Evolutionary conservation across 2,888 invertebrate species (phyloP), one percentile per base, ranked within the genome.

Genomic region (Agriopis leucophaearia): DNA sequence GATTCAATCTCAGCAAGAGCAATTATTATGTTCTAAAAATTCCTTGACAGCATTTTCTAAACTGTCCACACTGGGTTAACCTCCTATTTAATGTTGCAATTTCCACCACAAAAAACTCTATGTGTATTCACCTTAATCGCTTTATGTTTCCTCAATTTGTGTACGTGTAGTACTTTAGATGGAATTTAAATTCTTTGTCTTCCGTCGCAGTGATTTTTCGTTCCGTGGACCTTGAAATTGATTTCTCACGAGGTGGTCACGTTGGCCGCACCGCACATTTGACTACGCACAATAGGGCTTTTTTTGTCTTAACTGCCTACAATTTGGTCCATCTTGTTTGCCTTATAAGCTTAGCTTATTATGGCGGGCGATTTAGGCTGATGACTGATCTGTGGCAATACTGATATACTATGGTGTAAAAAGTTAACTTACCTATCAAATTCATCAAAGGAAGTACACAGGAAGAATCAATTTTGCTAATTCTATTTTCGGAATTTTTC

Each of bases 181-280:
- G 70, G 68, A 64, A 63, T 68, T 67, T 66, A 60, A 64, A 66
- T 62, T 68, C 58, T 67, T 67, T 55, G 47, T 66, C 44, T 57
- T 57, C 57, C 64, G 57, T 60, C 66, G 60, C 69, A 68, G 64
- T 58, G 62, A 58, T 66, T 66, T 72, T 70, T 66, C 62, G 70
- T 66, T 59, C 59, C 64, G 61, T 55, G 66, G 74, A 70, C 81
- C 80, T 84, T 83, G 79, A 76, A 80, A 81, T 80, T 75, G 79
- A 83, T 82, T 83, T 85, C 79, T 78, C 81, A 82, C 80, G 81
- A 50, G 67, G 71, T 72, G 70, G 76, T 79, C 76, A 77, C 77
- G 73, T 78, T 73, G 77, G 69, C 65, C 77, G 73, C 73, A 66
- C 65, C 77, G 74, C 73, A 66, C 77, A 74, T 77, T 75, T 75